Conservation (phyloP, 2,888 invertebrate genomes). For the Drosophila kambysellisi region DNA sequence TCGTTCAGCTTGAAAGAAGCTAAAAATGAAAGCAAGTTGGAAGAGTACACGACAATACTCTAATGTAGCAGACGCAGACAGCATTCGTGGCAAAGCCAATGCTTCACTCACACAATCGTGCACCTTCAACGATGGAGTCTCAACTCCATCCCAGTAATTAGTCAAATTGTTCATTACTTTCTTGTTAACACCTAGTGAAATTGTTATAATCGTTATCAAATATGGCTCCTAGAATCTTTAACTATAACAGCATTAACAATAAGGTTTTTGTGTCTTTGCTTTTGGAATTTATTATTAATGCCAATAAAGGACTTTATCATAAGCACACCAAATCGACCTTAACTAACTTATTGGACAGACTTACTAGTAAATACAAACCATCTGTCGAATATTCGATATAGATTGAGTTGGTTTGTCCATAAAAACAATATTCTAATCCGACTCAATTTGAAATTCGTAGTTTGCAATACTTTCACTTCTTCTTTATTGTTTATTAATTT, state of each 20-base stretch:
- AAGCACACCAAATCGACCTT: conserved; percentile 23
- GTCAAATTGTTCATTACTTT: conserved; percentile 56
- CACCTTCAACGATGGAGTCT: conserved; percentile 30
- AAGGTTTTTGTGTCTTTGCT: conserved; percentile 32
- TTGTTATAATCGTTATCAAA: conserved; percentile 65
- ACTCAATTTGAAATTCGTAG: background rate
- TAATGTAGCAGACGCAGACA: conserved; percentile 7
- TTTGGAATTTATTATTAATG: conserved; percentile 49
- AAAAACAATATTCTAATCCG: background rate
- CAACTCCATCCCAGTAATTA: conserved; percentile 12
- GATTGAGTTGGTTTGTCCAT: background rate
- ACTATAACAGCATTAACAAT: conserved; percentile 41
- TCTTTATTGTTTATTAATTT: background rate
- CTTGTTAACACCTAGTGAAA: conserved; percentile 65
- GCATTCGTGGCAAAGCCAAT: conserved; percentile 26
- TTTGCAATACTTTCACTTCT: background rate
- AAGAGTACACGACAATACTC: conserved; percentile 4
- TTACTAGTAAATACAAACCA: background rate
- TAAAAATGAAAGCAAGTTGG: background rate
- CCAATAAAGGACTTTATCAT: conserved; percentile 77
- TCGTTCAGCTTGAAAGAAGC: conserved; percentile 55
- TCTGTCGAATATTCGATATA: background rate
- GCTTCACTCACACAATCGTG: conserved; percentile 8
- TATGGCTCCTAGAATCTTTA: conserved; percentile 64
- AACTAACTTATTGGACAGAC: background rate